A percentile compares a stretch with the other conserved stretches of the same genome.
Conservation (phyloP, 1,140 invertebrate species). For the Ylistrum balloti region DNA sequence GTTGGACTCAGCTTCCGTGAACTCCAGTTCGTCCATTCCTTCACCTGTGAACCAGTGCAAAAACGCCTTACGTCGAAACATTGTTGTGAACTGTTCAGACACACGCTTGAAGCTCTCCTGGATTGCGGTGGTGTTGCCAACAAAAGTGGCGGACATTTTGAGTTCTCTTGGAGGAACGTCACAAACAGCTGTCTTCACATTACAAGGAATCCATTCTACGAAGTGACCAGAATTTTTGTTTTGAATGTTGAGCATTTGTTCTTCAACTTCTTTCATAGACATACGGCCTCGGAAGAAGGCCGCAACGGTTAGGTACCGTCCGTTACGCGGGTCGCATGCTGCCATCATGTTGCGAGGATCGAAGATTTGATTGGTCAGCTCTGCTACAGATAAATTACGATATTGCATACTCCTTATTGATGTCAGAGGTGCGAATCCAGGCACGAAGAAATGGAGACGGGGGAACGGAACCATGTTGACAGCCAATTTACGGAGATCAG, state of each 20-base stretch:
- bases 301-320: slow-evolving; percentile 89
- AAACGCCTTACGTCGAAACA: slow-evolving; percentile 83
- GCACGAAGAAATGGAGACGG: slow-evolving; percentile 91
- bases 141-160: slow-evolving; percentile 95
- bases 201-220: slow-evolving; percentile 97
- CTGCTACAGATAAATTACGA: slow-evolving; percentile 85
- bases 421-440: slow-evolving; percentile 89
- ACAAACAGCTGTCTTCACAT: slow-evolving; percentile 95
- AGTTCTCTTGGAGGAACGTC: slow-evolving; percentile 95
- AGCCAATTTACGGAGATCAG: slow-evolving; percentile 92
- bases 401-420: slow-evolving; percentile 84
- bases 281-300: slow-evolving; percentile 92
- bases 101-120: slow-evolving; percentile 90
- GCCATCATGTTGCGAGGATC: slow-evolving; percentile 91
- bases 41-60: slow-evolving; percentile 85
- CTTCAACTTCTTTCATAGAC: slow-evolving; percentile 87
- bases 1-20: slow-evolving; percentile 89
- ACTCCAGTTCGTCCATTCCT: slow-evolving; percentile 92
- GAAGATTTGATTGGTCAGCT: slow-evolving; percentile 89
- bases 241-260: slow-evolving; percentile 89
- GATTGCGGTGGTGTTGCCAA: slow-evolving; percentile 88
- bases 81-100: slow-evolving; percentile 85
- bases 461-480: slow-evolving; percentile 91
- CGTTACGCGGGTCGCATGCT: slow-evolving; percentile 89
- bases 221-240: slow-evolving; percentile 94